phyloP scores from a whole-genome alignment of 2,888 invertebrate genomes.

The Sipha maydis region DNA sequence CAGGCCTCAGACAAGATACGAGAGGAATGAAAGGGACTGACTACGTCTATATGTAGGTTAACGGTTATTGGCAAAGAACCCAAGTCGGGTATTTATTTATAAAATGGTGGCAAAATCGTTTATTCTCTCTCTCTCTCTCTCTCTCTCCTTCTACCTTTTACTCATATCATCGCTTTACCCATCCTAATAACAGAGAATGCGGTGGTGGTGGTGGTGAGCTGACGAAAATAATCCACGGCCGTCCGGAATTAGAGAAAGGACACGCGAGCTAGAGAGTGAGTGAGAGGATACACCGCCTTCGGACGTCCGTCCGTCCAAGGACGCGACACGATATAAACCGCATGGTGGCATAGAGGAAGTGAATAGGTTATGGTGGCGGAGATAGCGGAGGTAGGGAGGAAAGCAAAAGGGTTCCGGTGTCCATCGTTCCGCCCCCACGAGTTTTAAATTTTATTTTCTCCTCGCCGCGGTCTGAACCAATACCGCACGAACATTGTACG shows the following conservation, averaged over 20 bases:
- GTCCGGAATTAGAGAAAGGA: background rate
- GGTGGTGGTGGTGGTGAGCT: background rate
- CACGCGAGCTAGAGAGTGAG: background rate
- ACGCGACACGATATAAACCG: background rate
- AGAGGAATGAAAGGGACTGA: background rate
- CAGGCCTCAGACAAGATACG: background rate
- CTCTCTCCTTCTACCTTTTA: background rate
- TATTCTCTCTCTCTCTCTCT: background rate
- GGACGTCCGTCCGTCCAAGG: constrained; percentile 43
- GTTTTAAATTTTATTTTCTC: constrained; percentile 34
- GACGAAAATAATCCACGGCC: background rate
- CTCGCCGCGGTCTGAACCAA: too few species aligned
- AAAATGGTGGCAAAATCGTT: constrained; percentile 56
- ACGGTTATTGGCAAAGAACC: constrained; percentile 48
- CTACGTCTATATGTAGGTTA: constrained; percentile 41
- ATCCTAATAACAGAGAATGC: background rate
- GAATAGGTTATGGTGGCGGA: too few species aligned
- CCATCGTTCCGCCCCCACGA: constrained; percentile 19
- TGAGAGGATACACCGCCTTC: constrained; percentile 2
- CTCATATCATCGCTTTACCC: background rate
- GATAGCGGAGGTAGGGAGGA: background rate
- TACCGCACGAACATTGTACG: background rate
- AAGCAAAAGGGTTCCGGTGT: background rate
- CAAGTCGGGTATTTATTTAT: constrained; percentile 56
- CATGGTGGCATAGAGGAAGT: constrained; percentile 22